These are phyloP conservation scores for Drosophila limbata DNA, from an alignment of 2,888 invertebrate species.

Conservation along the genomic window DNA sequence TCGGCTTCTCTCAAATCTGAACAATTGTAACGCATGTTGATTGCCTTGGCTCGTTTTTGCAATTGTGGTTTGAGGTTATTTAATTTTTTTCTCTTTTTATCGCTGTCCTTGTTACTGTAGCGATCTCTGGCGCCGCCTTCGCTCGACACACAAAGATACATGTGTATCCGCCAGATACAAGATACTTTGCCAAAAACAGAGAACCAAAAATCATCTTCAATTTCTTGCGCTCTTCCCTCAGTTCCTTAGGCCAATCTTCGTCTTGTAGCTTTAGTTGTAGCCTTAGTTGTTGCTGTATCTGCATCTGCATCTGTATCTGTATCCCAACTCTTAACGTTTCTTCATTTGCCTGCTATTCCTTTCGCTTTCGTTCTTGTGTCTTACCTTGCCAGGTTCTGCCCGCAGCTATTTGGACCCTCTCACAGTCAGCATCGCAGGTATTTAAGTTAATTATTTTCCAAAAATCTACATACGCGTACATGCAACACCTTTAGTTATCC, in stretches of 20 bases:
- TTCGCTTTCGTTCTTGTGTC: conserved; percentile 15
- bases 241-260: conserved; percentile 7
- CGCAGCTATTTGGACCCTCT: conserved; percentile 20
- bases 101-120: conserved; percentile 52
- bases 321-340: conserved; percentile 15
- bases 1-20: conserved; percentile 1
- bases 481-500: conserved; percentile 13
- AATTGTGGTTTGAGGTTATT: conserved; percentile 26
- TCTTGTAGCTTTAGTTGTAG: conserved; percentile 13
- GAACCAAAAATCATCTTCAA: conserved; percentile 14
- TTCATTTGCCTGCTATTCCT: conserved; percentile 28
- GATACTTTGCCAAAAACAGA: conserved; percentile 7
- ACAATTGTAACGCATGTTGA: conserved; percentile 12
- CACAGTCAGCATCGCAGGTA: conserved; percentile 18
- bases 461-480: conserved; percentile 9
- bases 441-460: conserved; percentile 22
- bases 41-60: conserved; percentile 20
- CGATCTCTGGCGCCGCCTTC: conserved; percentile 57
- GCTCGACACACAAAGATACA: conserved; percentile 7
- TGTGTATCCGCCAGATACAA: conserved; percentile 17
- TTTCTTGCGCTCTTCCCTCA: conserved; percentile 13
- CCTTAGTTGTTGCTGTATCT: conserved; percentile 6
- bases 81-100: not conserved
- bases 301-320: conserved; percentile 1
- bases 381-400: not conserved